Conservation (phyloP, 1,140 invertebrate species). For the Drosophila pectinifera region DNA sequence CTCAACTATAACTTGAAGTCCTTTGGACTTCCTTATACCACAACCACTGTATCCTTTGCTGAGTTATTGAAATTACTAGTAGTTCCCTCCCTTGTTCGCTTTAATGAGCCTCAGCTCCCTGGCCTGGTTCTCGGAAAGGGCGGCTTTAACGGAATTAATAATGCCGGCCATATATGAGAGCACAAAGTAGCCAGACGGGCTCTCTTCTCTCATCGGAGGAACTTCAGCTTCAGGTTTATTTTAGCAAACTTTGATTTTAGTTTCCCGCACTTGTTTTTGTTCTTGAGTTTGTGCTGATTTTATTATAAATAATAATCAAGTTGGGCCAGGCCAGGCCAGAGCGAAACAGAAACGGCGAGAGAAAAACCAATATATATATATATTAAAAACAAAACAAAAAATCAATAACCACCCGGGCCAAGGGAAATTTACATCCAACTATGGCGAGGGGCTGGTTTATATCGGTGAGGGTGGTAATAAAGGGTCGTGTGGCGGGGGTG, state of each 20-base stretch:
- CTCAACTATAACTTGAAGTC: neutral
- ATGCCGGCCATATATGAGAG: conserved; percentile 24
- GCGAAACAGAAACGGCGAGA: conserved; percentile 20
- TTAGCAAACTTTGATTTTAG: conserved; percentile 40
- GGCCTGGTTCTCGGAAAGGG: conserved; percentile 2
- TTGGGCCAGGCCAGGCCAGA: conserved; percentile 31
- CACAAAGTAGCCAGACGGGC: neutral
- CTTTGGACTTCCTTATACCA: no score
- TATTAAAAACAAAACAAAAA: conserved; percentile 39
- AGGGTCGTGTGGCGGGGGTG: conserved; percentile 8
- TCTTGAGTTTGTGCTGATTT: conserved; percentile 49
- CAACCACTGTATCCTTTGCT: conserved; percentile 28
- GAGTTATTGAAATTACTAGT: conserved; percentile 73
- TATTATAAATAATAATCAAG: conserved; percentile 77
- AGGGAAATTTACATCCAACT: conserved; percentile 42
- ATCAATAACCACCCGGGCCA: conserved; percentile 76
- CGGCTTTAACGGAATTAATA: conserved; percentile 66
- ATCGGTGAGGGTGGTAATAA: conserved; percentile 1
- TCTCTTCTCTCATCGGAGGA: conserved; percentile 2
- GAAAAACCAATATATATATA: conserved; percentile 6
- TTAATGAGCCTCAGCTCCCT: conserved; percentile 58
- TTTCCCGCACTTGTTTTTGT: conserved; percentile 2
- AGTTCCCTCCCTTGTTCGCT: conserved; percentile 27
- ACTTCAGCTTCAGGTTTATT: conserved; percentile 18
- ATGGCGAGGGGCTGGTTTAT: neutral